Conservation (phyloP, 2,888 invertebrate species). For the Perithous albicinctus region DNA sequence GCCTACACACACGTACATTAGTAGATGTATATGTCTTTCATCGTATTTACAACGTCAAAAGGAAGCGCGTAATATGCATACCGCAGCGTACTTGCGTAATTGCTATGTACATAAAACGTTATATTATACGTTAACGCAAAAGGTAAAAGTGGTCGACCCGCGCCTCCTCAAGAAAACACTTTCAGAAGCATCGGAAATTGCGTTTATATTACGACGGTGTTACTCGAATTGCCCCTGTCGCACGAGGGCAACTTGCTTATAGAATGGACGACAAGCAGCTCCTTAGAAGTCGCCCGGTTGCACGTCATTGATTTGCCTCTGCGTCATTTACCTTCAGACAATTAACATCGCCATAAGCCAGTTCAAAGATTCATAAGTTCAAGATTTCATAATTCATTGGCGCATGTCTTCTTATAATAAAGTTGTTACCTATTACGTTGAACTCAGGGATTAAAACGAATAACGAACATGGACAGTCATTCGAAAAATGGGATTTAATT, state of each 20-base stretch:
- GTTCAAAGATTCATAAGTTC: background rate
- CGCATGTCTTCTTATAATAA: background rate
- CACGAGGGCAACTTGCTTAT: slow-evolving; percentile 3
- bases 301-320: background rate
- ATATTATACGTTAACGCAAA: background rate
- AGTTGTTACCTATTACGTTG: no score
- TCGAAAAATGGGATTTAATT: no score
- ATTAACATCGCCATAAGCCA: background rate
- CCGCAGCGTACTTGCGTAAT: slow-evolving; percentile 58
- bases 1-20: slow-evolving; percentile 23
- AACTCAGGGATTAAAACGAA: no score
- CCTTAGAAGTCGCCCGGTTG: background rate
- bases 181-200: slow-evolving; percentile 25
- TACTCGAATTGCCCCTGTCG: background rate
- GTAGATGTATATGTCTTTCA: slow-evolving; percentile 26
- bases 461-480: no score
- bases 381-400: background rate
- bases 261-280: background rate
- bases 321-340: slow-evolving; percentile 4
- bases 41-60: slow-evolving; percentile 47
- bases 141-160: slow-evolving; percentile 15
- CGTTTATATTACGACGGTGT: slow-evolving; percentile 18
- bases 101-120: slow-evolving; percentile 54
- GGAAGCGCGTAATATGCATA: slow-evolving; percentile 60
- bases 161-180: slow-evolving; percentile 17